Evolutionary conservation across 2,888 invertebrate genomes (phyloP).

Genomic region (Psylliodes chrysocephalus): DNA sequence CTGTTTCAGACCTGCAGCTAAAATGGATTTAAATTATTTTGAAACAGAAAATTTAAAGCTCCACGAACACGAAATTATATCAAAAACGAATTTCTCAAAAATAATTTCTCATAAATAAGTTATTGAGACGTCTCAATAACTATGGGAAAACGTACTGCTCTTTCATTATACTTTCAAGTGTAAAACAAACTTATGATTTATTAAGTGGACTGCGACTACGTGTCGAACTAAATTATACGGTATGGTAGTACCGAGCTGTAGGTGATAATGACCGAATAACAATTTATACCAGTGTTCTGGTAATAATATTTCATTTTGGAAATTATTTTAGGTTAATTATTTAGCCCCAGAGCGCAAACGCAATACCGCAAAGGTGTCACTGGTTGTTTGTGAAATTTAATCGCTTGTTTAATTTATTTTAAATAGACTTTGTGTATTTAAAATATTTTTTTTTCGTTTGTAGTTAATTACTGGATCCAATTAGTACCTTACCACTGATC

Average conservation of each 20-base stretch:
- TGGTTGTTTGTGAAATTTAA: too few species aligned
- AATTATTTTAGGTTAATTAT: conserved; percentile 37
- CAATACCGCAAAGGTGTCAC: not conserved
- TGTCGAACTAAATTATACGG: conserved; percentile 40
- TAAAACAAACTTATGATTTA: conserved; percentile 38
- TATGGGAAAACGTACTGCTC: conserved; percentile 22
- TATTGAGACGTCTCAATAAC: conserved; percentile 36
- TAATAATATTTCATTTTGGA: conserved; percentile 31
- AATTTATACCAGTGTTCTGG: conserved; percentile 31
- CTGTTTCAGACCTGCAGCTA: not conserved
- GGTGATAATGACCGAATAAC: conserved; percentile 42
- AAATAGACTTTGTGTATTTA: too few species aligned
- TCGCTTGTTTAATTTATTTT: too few species aligned
- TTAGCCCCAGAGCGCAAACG: conserved; percentile 11
- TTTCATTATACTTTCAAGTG: conserved; percentile 34
- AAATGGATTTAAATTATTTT: not conserved
- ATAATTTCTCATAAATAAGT: conserved; percentile 12
- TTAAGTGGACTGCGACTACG: conserved; percentile 35
- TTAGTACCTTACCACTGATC: too few species aligned
- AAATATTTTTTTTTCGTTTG: too few species aligned
- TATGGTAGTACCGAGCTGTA: conserved; percentile 35
- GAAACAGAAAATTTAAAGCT: not conserved
- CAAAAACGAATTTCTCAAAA: conserved; percentile 15
- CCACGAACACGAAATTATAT: conserved; percentile 1
- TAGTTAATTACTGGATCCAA: too few species aligned